phyloP scores from a whole-genome alignment of 2,113 vertebrate genomes.

The Archilochus colubris region DNA sequence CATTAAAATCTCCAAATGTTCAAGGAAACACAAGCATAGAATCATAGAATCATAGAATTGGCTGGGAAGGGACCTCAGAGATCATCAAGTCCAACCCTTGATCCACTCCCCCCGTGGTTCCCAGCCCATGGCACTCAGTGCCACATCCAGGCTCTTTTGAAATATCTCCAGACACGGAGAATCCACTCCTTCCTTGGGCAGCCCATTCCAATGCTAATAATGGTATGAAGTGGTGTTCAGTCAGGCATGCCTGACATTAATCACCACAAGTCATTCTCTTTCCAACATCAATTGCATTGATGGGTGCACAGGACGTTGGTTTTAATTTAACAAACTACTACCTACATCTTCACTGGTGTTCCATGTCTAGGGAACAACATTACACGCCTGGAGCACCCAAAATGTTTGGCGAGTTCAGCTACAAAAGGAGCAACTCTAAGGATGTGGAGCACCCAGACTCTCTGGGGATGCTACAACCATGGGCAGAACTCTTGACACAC shows the following conservation, averaged over 20 bases:
- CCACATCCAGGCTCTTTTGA: no score
- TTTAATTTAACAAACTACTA: background rate
- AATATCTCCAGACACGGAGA: no score
- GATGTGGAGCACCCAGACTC: background rate
- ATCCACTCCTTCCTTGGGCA: no score
- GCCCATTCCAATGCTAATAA: no score
- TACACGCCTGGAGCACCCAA: background rate
- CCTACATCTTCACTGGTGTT: background rate
- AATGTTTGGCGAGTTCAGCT: background rate
- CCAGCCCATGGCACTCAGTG: no score
- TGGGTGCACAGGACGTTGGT: background rate
- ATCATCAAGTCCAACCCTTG: no score
- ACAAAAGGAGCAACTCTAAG: background rate
- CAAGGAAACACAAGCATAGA: background rate
- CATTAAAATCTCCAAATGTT: background rate
- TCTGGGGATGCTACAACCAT: background rate
- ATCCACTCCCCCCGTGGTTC: no score
- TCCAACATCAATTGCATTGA: background rate
- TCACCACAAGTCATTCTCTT: background rate
- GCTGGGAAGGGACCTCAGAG: no score
- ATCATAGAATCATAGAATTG: no score
- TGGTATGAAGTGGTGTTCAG: background rate
- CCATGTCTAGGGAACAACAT: background rate
- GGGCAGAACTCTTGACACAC: rapidly evolving
- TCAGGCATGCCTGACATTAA: background rate